Percentiles rank a stretch among this genome's conserved stretches.
Conservation (phyloP, 1,140 invertebrate species). For the Polypedilum vanderplanki region DNA sequence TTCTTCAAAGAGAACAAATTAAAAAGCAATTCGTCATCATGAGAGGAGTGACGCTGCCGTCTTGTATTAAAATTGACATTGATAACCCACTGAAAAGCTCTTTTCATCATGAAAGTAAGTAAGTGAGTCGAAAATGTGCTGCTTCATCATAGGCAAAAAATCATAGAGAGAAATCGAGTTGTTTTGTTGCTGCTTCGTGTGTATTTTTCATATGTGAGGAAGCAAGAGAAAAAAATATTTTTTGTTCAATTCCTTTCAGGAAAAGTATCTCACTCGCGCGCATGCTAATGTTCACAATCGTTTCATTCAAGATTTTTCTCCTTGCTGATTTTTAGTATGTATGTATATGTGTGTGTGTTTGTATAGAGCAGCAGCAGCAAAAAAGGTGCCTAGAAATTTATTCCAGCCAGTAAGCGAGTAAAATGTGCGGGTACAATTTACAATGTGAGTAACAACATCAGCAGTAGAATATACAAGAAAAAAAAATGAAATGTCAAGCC, state of each 20-base stretch:
- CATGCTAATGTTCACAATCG: not conserved
- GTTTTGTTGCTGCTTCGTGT: not conserved
- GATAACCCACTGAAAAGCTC: slow-evolving; percentile 10
- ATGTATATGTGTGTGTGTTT: not conserved
- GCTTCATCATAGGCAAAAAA: not conserved
- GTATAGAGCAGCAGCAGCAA: not conserved
- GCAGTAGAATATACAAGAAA: not conserved
- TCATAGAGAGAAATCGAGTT: slow-evolving; percentile 1
- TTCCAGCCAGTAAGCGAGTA: not conserved
- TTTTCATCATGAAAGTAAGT: not conserved
- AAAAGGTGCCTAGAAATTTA: not conserved
- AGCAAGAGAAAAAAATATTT: no score
- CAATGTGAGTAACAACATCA: not conserved
- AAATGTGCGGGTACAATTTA: slow-evolving; percentile 10
- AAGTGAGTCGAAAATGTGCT: not conserved
- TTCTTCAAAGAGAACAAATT: no score
- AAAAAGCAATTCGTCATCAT: slow-evolving; percentile 5
- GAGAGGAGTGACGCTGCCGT: not conserved
- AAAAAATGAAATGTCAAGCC: not conserved
- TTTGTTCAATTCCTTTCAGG: no score
- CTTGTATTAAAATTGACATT: not conserved
- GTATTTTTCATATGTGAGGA: no score
- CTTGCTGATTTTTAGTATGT: not conserved
- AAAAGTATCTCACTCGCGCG: slow-evolving; percentile 8
- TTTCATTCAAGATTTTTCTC: not conserved